Base-by-base conservation (phyloP, 2,797 vertebrate genomes). In the Melanogrammus aeglefinus region DNA sequence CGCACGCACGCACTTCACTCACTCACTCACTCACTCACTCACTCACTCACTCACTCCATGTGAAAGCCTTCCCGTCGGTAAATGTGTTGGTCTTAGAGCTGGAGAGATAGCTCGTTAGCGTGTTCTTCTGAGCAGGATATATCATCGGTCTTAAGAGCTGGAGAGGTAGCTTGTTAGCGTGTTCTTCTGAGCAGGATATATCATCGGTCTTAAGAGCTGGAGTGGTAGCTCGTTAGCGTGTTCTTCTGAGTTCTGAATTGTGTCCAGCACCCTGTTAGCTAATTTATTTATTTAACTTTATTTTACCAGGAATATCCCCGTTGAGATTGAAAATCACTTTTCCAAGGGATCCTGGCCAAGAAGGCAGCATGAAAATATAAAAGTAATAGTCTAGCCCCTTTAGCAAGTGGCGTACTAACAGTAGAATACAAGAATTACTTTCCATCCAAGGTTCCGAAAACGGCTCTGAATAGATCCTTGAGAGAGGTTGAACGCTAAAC, bases 31-130 rank as follows among this genome's bases (percentile, higher is more conserved):
- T 6, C 38, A 16, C 38, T 1, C 18, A 16, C 69, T 18, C 38
- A 29, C 38, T 18, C 12, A 72, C 76, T 31, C 36, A 41, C 41
- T n/a, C 74, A 51, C 21, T 57, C 29, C 21, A 81, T 76, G 57
- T 66, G 31, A 75, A 81, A 75, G 8, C 18, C 21, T 47, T 16
- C 9, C 36, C 13, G 5, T 29, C 29, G 33, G 70, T 33, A 41
- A 14, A 66, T 27, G 57, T 57, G 13, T 9, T 41, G 39, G 39
- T 41, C 39, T 41, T 41, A 41, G 39, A 41, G 39, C 39, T 41
- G 39, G 9, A 41, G 39, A 10, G 10, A 3, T 12, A 14, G 39
- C 39, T 41, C 39, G 12, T 63, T 66, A 8, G 39, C 2, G 8
- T 41, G 39, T 41, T 41, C 39, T 41, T 9, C 12, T 10, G 39